Percentiles rank a stretch among this genome's conserved stretches.
Evolutionary conservation across 2,797 vertebrate species (phyloP).

Genomic region (Trichosurus vulpecula): DNA sequence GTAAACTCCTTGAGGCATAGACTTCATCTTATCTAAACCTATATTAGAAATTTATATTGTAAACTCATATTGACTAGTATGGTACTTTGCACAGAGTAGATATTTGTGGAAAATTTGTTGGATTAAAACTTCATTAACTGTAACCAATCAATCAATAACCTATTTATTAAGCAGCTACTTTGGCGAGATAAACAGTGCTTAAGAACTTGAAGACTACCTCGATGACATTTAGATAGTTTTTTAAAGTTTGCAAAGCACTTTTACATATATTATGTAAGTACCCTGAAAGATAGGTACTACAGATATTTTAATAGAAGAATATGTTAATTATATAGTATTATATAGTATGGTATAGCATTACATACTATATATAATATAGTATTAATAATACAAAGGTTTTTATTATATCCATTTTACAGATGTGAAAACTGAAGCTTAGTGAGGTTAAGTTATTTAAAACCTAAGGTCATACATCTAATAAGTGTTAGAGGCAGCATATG

Average conservation of each 20-base stretch:
- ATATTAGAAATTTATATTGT: not conserved
- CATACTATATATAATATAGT: too few relatives aligned
- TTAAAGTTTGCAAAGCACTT: not conserved
- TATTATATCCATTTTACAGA: not conserved
- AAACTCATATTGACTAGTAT: not conserved
- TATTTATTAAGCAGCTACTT: not conserved
- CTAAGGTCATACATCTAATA: not conserved
- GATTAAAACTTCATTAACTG: not conserved
- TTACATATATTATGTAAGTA: not conserved
- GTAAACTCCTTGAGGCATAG: not conserved
- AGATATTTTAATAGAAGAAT: not conserved
- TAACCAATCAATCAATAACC: not conserved
- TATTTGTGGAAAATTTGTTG: not conserved
- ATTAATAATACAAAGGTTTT: not conserved
- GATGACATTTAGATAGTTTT: not conserved
- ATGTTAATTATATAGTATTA: not conserved
- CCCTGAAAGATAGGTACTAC: not conserved
- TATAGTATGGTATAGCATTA: too few relatives aligned
- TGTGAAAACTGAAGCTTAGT: not conserved
- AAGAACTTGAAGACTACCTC: not conserved
- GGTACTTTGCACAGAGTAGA: not conserved
- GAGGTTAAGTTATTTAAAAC: not conserved
- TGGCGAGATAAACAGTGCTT: not conserved
- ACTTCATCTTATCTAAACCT: not conserved
- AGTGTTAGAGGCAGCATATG: not conserved